These are phyloP conservation scores for Hydractinia symbiolongicarpus DNA, from an alignment of 30 jellyfish, hydroid and myxozoan genomes.

Conservation along the genomic window DNA sequence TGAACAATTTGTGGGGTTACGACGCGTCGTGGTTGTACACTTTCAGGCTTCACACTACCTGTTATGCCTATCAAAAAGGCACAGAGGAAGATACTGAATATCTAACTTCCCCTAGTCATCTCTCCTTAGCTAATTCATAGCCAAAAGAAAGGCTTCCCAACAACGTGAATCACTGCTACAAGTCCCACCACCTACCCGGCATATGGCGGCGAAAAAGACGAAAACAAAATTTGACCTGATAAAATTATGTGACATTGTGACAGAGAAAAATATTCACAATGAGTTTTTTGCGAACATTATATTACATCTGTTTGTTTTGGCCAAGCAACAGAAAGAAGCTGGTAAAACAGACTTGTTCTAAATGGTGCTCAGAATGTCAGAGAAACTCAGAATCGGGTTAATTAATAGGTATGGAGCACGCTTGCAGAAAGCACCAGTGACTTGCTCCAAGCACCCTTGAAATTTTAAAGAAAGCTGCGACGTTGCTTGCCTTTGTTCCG, in stretches of 20 bases:
- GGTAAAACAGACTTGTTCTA: conserved; percentile 29
- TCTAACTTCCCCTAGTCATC: conserved; percentile 18
- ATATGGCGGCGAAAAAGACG: neutral
- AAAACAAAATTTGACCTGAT: conserved; percentile 9
- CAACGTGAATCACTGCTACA: neutral
- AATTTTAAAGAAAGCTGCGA: conserved; percentile 25
- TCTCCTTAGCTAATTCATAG: conserved; percentile 47
- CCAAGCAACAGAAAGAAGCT: conserved; percentile 37
- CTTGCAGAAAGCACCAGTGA: neutral
- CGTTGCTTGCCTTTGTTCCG: conserved; percentile 27
- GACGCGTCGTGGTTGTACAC: neutral
- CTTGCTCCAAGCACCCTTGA: neutral
- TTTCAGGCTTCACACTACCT: neutral
- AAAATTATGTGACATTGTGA: too few relatives aligned
- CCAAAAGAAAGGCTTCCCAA: conserved; percentile 21
- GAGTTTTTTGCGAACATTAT: neutral
- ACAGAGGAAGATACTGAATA: conserved; percentile 11
- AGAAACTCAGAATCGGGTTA: conserved; percentile 14
- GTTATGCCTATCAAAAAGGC: conserved; percentile 34
- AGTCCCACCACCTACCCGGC: neutral
- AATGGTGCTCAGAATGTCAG: conserved; percentile 10
- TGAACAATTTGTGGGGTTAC: neutral
- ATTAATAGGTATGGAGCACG: conserved; percentile 36
- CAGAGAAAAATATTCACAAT: neutral
- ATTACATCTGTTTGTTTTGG: conserved; percentile 25